These are phyloP conservation scores for Amphimedon queenslandica DNA, from an alignment of 37 sponge, comb jelly and placozoan species.

Conservation along the genomic window DNA sequence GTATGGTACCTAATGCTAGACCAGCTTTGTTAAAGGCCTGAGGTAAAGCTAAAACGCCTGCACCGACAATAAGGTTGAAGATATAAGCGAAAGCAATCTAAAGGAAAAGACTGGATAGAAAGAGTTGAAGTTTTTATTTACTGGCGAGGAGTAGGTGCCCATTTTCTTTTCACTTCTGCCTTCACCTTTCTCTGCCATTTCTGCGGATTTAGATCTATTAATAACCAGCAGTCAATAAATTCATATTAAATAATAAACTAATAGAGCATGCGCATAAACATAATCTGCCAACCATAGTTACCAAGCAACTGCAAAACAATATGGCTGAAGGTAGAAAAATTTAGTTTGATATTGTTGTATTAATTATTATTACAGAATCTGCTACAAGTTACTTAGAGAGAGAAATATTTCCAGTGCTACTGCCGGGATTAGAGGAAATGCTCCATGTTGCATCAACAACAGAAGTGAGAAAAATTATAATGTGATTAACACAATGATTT, in stretches of 20 bases:
- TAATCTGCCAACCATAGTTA: too few relatives aligned
- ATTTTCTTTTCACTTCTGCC: neutral
- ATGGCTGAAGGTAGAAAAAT: too few relatives aligned
- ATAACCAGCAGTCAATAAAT: too few relatives aligned
- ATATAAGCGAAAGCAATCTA: constrained; percentile 94
- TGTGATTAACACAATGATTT: neutral
- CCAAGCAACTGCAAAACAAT: neutral
- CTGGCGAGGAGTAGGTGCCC: constrained; percentile 9
- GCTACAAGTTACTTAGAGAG: constrained; percentile 54
- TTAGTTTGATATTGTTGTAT: too few relatives aligned
- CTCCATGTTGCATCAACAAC: constrained; percentile 49
- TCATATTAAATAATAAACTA: too few relatives aligned
- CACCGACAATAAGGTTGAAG: constrained; percentile 96
- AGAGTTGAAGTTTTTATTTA: neutral
- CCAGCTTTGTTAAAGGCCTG: constrained; percentile 89
- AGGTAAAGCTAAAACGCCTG: constrained; percentile 90
- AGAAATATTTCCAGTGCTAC: constrained; percentile 52
- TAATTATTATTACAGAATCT: neutral
- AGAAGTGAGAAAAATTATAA: constrained; percentile 37
- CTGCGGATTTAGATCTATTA: too few relatives aligned
- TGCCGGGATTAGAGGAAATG: constrained; percentile 62
- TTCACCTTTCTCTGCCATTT: too few relatives aligned
- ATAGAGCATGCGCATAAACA: too few relatives aligned
- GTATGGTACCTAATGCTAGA: constrained; percentile 69
- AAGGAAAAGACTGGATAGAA: neutral